Evolutionary conservation across 2,888 invertebrate genomes (phyloP), one percentile per base, ranked within the genome.

Genomic region (Dendrolimus pini): DNA sequence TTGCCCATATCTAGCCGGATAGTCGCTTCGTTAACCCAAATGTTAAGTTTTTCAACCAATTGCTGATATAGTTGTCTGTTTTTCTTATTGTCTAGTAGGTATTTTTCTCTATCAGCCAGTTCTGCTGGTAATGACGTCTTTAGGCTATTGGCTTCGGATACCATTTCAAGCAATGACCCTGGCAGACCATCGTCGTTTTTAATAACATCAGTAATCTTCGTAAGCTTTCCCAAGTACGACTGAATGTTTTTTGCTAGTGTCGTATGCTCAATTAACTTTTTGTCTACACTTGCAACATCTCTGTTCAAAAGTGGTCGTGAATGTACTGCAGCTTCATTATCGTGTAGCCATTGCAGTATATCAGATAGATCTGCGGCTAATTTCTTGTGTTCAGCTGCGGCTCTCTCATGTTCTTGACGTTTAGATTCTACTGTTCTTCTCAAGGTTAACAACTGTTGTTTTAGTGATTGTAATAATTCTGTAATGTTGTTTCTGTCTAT

Each of bases 401-500:
- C 96, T 56, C 94, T 92, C 78, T 98, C 97, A 74, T 97, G 96
- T 72, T 97, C 96, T 76, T 97, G 95, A 52, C 96, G 93, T 75
- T 96, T 96, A 52, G 94, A 94, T 74, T 98, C 97, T 0, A 98
- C 96, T 1, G 95, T 91, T 72, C 96, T 93, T 75, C 96, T 93
- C 6, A 98, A 84, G 59, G 94, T 93, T 58, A 95, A 93, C 13
- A 97, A 84, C 65, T 97, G 96, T 75, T 96, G 96, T 80, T 97
- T 97, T 18, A 98, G 79, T 0, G 95, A 95, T 71, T 97, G 97
- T 30, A 98, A 78, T 68, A 97, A 95, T 75, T 97, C 96, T 1
- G 96, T 97, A 7, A 98, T 95, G 66, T 94, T 94, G 70, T 97
- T 97, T 69, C 96, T 93, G 70, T 98, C 98, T 14, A 95, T 95